Percentiles rank a stretch among this genome's conserved stretches.
phyloP scores from a whole-genome alignment of 2,797 vertebrate genomes.

The Catharus ustulatus region DNA sequence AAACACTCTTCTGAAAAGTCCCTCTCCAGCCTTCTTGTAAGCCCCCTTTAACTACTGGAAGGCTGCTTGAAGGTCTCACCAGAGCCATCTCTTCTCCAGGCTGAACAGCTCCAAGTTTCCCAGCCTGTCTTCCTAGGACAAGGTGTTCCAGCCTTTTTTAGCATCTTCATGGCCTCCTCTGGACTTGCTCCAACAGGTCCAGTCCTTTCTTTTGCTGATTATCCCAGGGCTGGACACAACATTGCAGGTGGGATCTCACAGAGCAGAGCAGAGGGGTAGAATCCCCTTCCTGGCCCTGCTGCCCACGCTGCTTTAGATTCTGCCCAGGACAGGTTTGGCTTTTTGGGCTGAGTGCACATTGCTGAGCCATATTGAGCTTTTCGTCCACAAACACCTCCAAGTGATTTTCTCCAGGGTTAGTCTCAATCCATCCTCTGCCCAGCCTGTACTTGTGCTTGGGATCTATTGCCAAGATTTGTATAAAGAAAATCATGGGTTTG shows the following conservation, averaged over 20 bases:
- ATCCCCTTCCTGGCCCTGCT: background rate
- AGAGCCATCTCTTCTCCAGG: background rate
- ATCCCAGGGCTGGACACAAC: background rate
- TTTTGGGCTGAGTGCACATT: background rate
- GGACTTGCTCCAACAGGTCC: fast-evolving
- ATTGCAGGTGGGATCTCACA: background rate
- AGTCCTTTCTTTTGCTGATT: fast-evolving
- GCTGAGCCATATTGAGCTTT: background rate
- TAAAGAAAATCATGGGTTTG: background rate
- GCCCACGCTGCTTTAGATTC: background rate
- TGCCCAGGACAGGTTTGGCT: fast-evolving
- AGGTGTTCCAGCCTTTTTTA: background rate
- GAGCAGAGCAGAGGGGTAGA: background rate
- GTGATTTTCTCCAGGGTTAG: background rate
- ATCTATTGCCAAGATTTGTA: background rate
- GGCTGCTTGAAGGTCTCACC: fast-evolving
- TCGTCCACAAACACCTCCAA: background rate
- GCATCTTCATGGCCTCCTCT: background rate
- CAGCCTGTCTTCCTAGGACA: background rate
- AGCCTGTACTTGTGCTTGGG: background rate
- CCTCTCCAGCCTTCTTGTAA: background rate
- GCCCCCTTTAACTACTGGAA: background rate
- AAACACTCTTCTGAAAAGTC: background rate
- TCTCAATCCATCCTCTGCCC: background rate
- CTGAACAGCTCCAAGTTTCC: background rate